Conservation (phyloP, 2,797 vertebrate genomes). For the Hybognathus amarus region DNA sequence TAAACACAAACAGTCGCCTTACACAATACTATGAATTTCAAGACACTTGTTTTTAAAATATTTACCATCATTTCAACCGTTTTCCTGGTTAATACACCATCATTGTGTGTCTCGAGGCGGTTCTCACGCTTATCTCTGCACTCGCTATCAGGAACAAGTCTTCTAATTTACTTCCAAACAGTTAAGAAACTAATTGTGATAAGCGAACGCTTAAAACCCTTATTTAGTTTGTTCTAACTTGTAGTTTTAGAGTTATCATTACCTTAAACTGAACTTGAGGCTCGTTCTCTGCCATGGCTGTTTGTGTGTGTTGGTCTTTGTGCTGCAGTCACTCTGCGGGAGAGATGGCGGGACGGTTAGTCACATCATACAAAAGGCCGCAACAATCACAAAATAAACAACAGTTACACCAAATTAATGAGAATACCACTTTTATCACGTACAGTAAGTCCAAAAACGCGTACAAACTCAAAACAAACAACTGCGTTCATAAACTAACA, state of each 20-base stretch:
- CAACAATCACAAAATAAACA: neutral
- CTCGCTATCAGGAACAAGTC: neutral
- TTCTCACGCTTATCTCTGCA: neutral
- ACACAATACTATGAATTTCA: fast-evolving
- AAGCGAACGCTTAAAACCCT: fast-evolving
- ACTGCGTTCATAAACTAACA: neutral
- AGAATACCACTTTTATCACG: neutral
- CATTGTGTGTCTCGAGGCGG: neutral
- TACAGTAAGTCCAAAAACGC: neutral
- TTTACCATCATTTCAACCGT: neutral
- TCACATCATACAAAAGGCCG: slow-evolving; percentile 42
- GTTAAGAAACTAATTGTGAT: neutral
- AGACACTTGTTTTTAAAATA: neutral
- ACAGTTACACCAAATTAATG: neutral
- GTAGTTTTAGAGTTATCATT: neutral
- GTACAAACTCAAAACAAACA: neutral
- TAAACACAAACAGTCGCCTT: fast-evolving
- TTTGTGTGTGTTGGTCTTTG: slow-evolving; percentile 54
- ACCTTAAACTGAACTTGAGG: slow-evolving; percentile 77
- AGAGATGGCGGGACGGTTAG: slow-evolving; percentile 69
- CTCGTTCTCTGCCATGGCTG: slow-evolving; percentile 72
- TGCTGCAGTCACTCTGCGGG: slow-evolving; percentile 53
- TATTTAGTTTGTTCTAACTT: fast-evolving
- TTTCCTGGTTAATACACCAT: neutral
- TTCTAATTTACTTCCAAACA: neutral